Evolutionary conservation across 2,888 invertebrate species (phyloP).

Genomic region (Strigamia transsilvanica): DNA sequence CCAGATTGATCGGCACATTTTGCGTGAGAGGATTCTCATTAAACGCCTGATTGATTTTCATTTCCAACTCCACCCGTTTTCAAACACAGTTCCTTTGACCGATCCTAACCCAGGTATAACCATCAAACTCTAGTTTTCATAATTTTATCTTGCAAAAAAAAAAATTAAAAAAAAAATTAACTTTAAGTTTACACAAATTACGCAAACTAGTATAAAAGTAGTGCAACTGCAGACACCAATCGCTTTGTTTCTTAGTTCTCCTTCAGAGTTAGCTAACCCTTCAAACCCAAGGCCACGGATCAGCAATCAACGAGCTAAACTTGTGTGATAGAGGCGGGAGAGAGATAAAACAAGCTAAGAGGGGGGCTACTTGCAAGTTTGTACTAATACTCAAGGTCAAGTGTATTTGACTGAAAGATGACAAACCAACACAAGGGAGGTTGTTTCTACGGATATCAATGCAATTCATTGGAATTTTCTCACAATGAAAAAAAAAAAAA

Average conservation of each 20-base stretch:
- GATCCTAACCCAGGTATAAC: constrained; percentile 2
- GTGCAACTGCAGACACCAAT: constrained; percentile 31
- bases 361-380: neutral
- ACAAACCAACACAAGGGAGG: neutral
- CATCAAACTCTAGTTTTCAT: neutral
- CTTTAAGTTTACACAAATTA: neutral
- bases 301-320: neutral
- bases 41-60: constrained; percentile 44
- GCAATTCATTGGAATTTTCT: neutral
- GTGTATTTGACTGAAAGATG: neutral
- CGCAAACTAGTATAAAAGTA: neutral
- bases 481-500: neutral
- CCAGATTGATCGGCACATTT: constrained; percentile 43
- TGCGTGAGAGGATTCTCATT: constrained; percentile 49
- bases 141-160: neutral
- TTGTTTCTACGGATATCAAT: neutral
- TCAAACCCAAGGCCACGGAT: constrained; percentile 18
- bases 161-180: neutral
- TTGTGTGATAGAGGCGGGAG: neutral
- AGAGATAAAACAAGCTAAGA: neutral
- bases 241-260: constrained; percentile 26
- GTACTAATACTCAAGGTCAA: constrained; percentile 12
- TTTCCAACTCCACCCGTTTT: constrained; percentile 33
- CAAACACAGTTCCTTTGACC: constrained; percentile 32
- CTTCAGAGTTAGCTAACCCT: constrained; percentile 25